Evolutionary conservation across 2,888 invertebrate genomes (phyloP), one percentile per base, ranked within the genome.

Genomic region (Xanthostigma xanthostigma): DNA sequence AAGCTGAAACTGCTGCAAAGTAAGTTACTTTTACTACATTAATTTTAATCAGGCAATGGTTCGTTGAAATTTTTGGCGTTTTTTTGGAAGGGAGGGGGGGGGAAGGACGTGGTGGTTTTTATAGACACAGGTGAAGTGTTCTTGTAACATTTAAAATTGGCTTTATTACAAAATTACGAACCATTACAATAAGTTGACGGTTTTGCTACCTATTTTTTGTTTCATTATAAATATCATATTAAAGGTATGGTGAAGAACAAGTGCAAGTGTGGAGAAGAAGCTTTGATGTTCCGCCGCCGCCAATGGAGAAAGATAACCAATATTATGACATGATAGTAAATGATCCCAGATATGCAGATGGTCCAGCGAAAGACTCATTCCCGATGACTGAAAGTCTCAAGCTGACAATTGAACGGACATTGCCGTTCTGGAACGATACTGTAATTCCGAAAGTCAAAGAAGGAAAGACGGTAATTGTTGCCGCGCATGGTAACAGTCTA

Each of bases 401-500:
- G 61, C 71, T 90, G 41, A 88, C 89, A 1, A 89, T 90, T 67
- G 79, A 81, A 53, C 77, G 92, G 46, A 89, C 90, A 8, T 68
- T 87, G 54, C 94, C 94, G 1, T 91, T 85, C 60, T 94, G 93
- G 85, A 89, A 92, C 67, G 72, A 88, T 61, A 78, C 82, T 41
- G 81, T 96, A 69, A 79, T 93, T 59, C 81, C 93, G 56, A 75
- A 90, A 71, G 75, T 92, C 56, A 89, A 88, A 62, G 84, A 79
- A 60, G 89, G 88, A 46, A 85, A 87, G 61, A 76, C 70, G 33
- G 81, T 91, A 50, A 75, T 92, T 46, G 85, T 91, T 60, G 90
- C 89, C 44, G 88, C 90, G 37, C 91, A 92, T 62, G 91, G 91
- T 38, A 91, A 91, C 66, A 89, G 89, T 61, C 75, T 90, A 44